Base-by-base conservation (phyloP, 2,113 vertebrate genomes). In the Megaceryle torquata region DNA sequence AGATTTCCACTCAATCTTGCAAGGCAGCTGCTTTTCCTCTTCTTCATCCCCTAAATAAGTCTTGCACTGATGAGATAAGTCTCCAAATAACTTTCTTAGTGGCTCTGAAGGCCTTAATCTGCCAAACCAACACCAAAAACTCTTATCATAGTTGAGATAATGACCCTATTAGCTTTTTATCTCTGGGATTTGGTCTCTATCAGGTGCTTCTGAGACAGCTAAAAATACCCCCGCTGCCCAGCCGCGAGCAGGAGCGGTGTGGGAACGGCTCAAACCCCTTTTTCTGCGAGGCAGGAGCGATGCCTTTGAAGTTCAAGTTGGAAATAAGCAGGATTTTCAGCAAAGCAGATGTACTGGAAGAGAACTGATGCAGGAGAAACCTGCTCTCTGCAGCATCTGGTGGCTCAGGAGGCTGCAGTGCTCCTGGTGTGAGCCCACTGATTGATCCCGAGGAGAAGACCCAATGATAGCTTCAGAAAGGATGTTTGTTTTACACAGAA, bases 231-330 rank as follows among this genome's bases (percentile, higher is more conserved):
- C 35, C 61, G 61, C 82, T 56, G 75, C 48, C 31, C 53, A 68
- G 33, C 0, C 0, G 43, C 24, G 65, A 22, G 57, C 43, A 29
- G 59, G 37, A 41, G 22, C 0, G 1, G 41, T 7, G 35, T 1
- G 14, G 35, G 17, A 35, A 50, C 2, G 13, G 60, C 3, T 2
- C 2, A 37, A 67, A 41, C 29, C 46, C 69, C 35, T 63, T 37
- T 57, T 78, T 67, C 29, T 78, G 74, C 11, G 53, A 64, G 57
- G 57, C 56, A 74, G 88, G 60, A 87, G 31, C 0, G 0, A 67
- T 22, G 28, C n/a, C 61, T 95, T 90, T 92, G 91, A 93, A 76
- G 79, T 83, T 94, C 9, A 46, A 0, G 33, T 83, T 26, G 0
- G 15, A 88, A 86, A 83, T 69, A 65, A 86, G 86, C 41, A 50